A percentile compares a stretch with the other conserved stretches of the same genome.
These are phyloP conservation scores for Bruchidius siliquastri DNA, from an alignment of 2,888 invertebrate genomes.

Conservation along the genomic window DNA sequence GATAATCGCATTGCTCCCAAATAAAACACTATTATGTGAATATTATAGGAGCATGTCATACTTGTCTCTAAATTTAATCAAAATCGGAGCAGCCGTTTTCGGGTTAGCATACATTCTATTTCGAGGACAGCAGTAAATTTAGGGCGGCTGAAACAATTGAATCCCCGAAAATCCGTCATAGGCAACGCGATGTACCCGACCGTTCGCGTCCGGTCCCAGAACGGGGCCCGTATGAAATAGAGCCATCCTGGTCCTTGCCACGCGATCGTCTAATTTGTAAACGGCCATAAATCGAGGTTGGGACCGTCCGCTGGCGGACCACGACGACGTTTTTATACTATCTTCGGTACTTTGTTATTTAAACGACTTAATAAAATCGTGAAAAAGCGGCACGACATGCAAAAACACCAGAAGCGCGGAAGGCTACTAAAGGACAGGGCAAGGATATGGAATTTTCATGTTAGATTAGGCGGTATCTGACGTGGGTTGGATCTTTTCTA, in stretches of 20 bases:
- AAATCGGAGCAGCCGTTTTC: too few species aligned
- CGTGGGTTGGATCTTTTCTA: too few species aligned
- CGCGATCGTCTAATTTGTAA: conserved; percentile 1
- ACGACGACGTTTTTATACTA: background rate
- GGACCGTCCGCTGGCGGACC: background rate
- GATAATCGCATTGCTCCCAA: too few species aligned
- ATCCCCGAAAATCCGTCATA: background rate
- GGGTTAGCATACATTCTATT: too few species aligned
- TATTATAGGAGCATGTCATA: too few species aligned
- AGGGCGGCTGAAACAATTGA: background rate
- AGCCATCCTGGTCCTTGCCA: background rate
- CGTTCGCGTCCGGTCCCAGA: background rate
- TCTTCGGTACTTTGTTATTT: conserved; percentile 3
- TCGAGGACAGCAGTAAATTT: background rate
- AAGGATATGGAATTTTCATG: too few species aligned
- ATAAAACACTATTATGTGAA: too few species aligned
- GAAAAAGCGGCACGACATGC: background rate
- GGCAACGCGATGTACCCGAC: background rate
- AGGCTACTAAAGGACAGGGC: background rate
- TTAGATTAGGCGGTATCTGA: too few species aligned
- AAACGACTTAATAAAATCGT: conserved; percentile 1
- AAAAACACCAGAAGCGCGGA: background rate
- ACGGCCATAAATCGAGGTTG: background rate
- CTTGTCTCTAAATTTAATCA: too few species aligned
- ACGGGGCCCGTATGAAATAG: background rate